Percentiles rank a stretch among this genome's conserved stretches.
These are phyloP conservation scores for Pseudobourletiella spinata DNA, from an alignment of 1,140 invertebrate genomes.

Conservation along the genomic window DNA sequence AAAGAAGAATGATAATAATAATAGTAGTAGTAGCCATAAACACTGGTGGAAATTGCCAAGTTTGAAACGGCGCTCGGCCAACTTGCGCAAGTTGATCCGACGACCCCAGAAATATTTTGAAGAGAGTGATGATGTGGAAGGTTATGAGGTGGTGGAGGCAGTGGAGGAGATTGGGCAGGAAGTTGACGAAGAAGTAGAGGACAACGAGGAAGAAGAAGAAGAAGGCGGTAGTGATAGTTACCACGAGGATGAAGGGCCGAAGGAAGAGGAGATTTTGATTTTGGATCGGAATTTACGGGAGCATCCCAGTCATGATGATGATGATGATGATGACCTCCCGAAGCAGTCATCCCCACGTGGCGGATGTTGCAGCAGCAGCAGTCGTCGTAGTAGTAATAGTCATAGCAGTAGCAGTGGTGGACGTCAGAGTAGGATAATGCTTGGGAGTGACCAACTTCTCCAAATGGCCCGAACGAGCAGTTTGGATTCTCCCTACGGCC, in stretches of 20 bases:
- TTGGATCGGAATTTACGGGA: background rate
- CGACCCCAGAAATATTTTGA: background rate
- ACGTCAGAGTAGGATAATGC: too few relatives aligned
- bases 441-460: too few relatives aligned
- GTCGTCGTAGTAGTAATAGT: too few relatives aligned
- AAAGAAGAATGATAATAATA: background rate
- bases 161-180: background rate
- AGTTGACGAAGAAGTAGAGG: background rate
- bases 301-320: background rate
- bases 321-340: background rate
- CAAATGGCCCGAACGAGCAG: too few relatives aligned
- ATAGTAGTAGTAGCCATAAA: background rate
- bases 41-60: constrained; percentile 5
- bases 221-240: background rate
- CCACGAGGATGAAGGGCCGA: background rate
- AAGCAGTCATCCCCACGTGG: too few relatives aligned
- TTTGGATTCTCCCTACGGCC: background rate
- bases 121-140: background rate
- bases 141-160: background rate
- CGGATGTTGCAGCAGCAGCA: too few relatives aligned
- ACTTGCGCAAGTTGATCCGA: background rate
- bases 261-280: constrained; percentile 1
- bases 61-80: background rate
- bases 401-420: too few relatives aligned
- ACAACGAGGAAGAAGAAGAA: background rate